Evolutionary conservation across 2,888 invertebrate species (phyloP).

Genomic region (Heliconius aoede): DNA sequence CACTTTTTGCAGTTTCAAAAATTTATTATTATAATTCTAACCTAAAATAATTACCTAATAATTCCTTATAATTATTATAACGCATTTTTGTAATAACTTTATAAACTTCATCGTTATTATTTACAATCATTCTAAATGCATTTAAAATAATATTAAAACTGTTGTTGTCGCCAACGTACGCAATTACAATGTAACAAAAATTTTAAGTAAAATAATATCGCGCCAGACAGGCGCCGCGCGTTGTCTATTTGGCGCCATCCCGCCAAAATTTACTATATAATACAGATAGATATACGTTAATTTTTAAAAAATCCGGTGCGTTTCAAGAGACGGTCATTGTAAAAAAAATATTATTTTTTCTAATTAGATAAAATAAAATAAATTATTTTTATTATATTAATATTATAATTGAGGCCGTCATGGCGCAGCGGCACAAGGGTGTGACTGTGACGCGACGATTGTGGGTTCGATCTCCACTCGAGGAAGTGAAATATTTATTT

Average conservation of each 20-base stretch:
- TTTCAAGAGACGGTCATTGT: slow-evolving; percentile 30
- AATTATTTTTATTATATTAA: no score
- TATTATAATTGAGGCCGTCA: no score
- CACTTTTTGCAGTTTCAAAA: no score
- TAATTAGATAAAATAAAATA: neutral
- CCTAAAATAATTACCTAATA: slow-evolving; percentile 56
- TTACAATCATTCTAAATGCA: slow-evolving; percentile 66
- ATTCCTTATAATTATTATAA: slow-evolving; percentile 66
- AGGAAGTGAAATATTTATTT: no score
- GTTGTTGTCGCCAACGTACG: slow-evolving; percentile 57
- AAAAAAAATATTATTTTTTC: neutral
- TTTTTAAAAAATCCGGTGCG: slow-evolving; percentile 44
- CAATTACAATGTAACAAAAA: slow-evolving; percentile 57
- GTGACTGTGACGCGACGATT: no score
- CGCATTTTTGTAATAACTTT: slow-evolving; percentile 69
- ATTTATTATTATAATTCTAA: slow-evolving; percentile 45
- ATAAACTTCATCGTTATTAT: slow-evolving; percentile 68
- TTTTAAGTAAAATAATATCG: slow-evolving; percentile 50
- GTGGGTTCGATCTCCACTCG: no score
- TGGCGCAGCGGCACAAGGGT: no score
- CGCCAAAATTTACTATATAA: slow-evolving; percentile 55
- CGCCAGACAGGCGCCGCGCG: slow-evolving; percentile 72
- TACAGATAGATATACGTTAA: slow-evolving; percentile 41
- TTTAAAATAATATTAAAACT: slow-evolving; percentile 55
- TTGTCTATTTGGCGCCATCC: slow-evolving; percentile 67